These are phyloP conservation scores for Camponotus pennsylvanicus DNA, from an alignment of 1,140 invertebrate species.

Conservation along the genomic window DNA sequence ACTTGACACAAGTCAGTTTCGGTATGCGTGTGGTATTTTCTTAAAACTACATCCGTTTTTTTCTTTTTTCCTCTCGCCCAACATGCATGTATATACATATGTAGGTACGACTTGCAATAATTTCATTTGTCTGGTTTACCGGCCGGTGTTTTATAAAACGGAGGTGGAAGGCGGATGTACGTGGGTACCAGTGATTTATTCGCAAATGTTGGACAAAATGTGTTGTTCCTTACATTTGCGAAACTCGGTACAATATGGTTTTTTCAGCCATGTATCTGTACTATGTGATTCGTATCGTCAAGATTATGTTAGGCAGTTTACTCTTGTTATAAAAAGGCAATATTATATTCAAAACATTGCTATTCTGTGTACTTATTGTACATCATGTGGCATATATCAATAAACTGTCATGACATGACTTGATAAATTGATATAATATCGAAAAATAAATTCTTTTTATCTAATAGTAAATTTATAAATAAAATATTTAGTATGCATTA, in stretches of 20 bases:
- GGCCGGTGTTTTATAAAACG: conserved; percentile 26
- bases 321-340: background rate
- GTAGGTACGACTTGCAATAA: conserved; percentile 25
- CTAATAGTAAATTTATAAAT: background rate
- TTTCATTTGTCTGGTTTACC: conserved; percentile 51
- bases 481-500: background rate
- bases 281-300: conserved; percentile 14
- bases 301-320: background rate
- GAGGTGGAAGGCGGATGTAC: background rate
- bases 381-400: background rate
- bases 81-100: background rate
- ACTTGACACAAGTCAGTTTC: conserved; percentile 12
- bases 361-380: background rate
- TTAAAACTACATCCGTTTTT: background rate
- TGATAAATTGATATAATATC: no score
- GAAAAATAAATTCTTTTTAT: no score
- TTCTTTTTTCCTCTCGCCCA: background rate
- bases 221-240: conserved; percentile 29
- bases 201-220: background rate
- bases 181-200: conserved; percentile 31
- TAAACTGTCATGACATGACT: no score
- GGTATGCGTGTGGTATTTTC: background rate
- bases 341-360: background rate
- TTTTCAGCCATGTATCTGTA: background rate
- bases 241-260: background rate